Evolutionary conservation across 1,140 invertebrate species (phyloP).

Genomic region (Polypedilum pembai): DNA sequence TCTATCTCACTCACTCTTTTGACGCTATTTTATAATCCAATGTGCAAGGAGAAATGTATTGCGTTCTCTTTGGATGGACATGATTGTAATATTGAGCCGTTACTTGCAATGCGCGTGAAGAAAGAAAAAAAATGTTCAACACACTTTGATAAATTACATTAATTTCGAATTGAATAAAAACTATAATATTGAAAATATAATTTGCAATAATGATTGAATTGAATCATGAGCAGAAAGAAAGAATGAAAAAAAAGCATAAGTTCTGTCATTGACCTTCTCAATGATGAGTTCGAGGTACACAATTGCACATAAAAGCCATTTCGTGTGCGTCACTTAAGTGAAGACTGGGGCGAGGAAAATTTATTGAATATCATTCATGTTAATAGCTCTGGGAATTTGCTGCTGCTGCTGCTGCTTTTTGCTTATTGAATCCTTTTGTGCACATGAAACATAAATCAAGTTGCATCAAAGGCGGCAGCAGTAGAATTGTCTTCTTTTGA

Average conservation of each 20-base stretch:
- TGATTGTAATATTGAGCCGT: constrained; percentile 5
- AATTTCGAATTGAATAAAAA: constrained; percentile 26
- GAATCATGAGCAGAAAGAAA: background rate
- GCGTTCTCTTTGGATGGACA: background rate
- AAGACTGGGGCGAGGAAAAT: background rate
- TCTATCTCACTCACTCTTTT: background rate
- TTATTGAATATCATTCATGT: constrained; percentile 28
- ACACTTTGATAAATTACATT: constrained; percentile 27
- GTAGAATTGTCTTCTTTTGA: background rate
- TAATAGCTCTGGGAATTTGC: constrained; percentile 17
- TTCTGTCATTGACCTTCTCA: constrained; percentile 25
- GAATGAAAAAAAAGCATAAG: background rate
- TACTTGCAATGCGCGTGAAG: background rate
- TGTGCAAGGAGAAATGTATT: background rate
- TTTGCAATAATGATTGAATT: constrained; percentile 27
- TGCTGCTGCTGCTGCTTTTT: background rate
- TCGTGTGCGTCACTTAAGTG: constrained; percentile 1
- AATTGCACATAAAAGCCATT: background rate
- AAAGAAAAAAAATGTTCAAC: background rate
- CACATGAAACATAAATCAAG: constrained; percentile 14
- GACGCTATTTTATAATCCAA: background rate
- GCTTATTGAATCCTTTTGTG: background rate
- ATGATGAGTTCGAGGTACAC: background rate
- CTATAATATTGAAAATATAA: constrained; percentile 26
- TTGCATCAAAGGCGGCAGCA: background rate